Base-by-base conservation (phyloP, 1,140 invertebrate genomes). In the Amphibalanus amphitrite region DNA sequence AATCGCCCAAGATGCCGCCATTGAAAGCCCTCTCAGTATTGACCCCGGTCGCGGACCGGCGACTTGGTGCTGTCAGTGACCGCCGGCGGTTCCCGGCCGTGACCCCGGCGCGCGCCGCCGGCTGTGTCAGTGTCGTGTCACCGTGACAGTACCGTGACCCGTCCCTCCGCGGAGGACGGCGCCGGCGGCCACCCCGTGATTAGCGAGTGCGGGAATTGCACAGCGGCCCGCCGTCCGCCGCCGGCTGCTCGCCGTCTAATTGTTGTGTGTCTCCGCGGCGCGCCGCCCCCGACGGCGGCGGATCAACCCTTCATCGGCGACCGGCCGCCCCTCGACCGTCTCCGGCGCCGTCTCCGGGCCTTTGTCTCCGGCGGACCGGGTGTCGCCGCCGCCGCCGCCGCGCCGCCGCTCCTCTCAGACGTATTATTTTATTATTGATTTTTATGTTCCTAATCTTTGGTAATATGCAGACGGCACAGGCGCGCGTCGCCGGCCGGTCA, bases 381-480 rank as follows among this genome's bases (percentile, higher is more conserved):
- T 59, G 47, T 59, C 47, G 47, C 47, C 47, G 47, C 6, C 47
- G 47, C 47, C 1, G 13, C 47, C 13, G 1, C 47, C 47, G 47
- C 1, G 13, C 47, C 13, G 1, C 47, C 47, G 47, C 47, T 23
- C 13, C 47, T 59, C 47, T 20, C 1, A 59, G 47, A 59, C 47
- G 10, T 59, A 59, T 59, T 59, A 59, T 59, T 59, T 59, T 59
- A 59, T 59, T 59, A 59, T 59, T 59, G 47, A 59, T 59, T 59
- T 59, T 59, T 59, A 59, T 59, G 47, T 23, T 20, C 20, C 47
- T 59, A 59, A 59, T 59, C 47, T 59, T 23, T 20, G 10, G 47
- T 59, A 59, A 59, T 59, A 59, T 59, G 47, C 47, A 59, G 47
- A 59, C 47, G 17, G 47, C 47, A 23, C 23, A 8, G 10, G 47